Evolutionary conservation across 1,140 invertebrate species (phyloP), one percentile per base, ranked within the genome.

Genomic region (Pteromalus puparum): DNA sequence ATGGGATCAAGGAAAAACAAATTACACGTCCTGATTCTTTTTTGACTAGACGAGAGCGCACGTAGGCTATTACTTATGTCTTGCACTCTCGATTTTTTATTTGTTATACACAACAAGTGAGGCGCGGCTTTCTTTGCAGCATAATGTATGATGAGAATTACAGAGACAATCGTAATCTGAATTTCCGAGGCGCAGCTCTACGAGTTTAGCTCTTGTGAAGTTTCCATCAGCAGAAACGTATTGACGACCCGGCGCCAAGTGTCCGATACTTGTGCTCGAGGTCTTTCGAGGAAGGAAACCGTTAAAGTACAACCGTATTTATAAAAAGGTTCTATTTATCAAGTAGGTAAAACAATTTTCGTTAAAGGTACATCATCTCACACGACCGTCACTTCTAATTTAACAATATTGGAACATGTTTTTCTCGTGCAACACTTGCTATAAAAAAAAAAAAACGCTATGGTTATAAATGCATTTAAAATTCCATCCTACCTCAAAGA

Each of bases 41-140:
- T 30, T 53, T 53, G 68, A 81, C 79, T 81, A 81, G 68, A 81
- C 24, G 28, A 81, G 4, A 21, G 12, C 26, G 42, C 34, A 15
- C 1, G 18, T 34, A 81, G 42, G n/a, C 34, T 48, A 21, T 67
- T 70, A 24, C 18, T 46, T 42, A 46, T 2, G 2, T 34, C 30
- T 73, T 2, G 0, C 72, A 6, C n/a, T 38, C 21, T 42, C 15
- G 38, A 9, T 48, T 48, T n/a, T 21, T 12, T 12, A 26, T 1
- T 12, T 12, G 7, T 1, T 26, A 61, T 48, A 26, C 42, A 75
- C 9, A 46, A 46, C 67, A 70, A 61, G 67, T 28, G 67, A 28
- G 67, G 67, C 67, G 65, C 18, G 1, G 21, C n/a, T 26, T 67
- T 67, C 65, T 67, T 24, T 24, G 65, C n/a, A 48, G 46, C 46